Conservation (phyloP, 2,113 vertebrate genomes). For the Gulo gulo region DNA sequence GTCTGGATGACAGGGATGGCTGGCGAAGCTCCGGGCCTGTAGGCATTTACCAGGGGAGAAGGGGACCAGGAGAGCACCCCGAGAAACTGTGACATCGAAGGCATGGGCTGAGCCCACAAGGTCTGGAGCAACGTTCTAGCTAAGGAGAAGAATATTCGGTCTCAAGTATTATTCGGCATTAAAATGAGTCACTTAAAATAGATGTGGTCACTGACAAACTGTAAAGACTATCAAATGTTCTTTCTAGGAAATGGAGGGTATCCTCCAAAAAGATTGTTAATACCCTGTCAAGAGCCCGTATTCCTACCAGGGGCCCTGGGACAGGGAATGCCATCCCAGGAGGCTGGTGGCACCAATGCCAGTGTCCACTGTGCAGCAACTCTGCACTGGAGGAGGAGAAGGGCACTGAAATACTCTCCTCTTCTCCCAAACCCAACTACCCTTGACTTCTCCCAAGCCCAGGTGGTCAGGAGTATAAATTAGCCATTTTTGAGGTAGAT, state of each 20-base stretch:
- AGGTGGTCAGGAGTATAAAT: not conserved
- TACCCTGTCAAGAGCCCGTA: not conserved
- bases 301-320: not conserved
- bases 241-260: not conserved
- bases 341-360: too few relatives aligned
- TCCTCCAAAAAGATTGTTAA: not conserved
- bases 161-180: not conserved
- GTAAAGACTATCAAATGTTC: not conserved
- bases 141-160: not conserved
- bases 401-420: not conserved
- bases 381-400: not conserved
- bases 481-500: not conserved
- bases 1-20: not conserved
- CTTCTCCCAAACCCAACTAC: not conserved
- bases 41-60: not conserved
- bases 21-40: not conserved
- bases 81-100: not conserved
- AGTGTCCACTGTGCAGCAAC: rapidly evolving
- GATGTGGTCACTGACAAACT: not conserved
- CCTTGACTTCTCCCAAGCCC: not conserved
- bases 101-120: too few relatives aligned
- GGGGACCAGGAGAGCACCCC: not conserved
- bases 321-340: not conserved
- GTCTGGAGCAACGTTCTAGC: not conserved
- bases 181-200: not conserved